A percentile compares a stretch with the other conserved stretches of the same genome.
Conservation (phyloP, 1,140 invertebrate species). For the Zophobas atratus region DNA sequence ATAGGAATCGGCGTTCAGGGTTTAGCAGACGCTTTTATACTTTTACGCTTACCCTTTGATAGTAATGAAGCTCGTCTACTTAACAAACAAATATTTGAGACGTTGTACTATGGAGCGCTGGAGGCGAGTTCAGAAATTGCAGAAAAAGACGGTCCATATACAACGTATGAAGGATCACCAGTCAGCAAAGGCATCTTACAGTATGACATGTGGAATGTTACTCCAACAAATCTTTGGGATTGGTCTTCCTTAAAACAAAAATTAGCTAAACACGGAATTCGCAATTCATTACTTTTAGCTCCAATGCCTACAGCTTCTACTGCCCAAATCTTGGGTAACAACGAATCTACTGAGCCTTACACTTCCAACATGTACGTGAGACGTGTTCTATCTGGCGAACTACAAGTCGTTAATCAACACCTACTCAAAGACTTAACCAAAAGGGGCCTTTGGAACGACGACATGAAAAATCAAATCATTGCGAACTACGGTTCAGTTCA, state of each 20-base stretch:
- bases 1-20: too few species aligned
- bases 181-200: slow-evolving; percentile 97
- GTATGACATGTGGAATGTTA: slow-evolving; percentile 98
- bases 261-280: slow-evolving; percentile 91
- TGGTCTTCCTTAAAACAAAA: slow-evolving; percentile 91
- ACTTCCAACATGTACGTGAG: slow-evolving; percentile 98
- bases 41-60: slow-evolving; percentile 95
- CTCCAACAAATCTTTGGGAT: slow-evolving; percentile 90
- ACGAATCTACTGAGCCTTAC: slow-evolving; percentile 98
- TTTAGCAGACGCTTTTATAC: slow-evolving; percentile 93
- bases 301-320: too few species aligned
- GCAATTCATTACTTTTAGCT: slow-evolving; percentile 88
- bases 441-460: slow-evolving; percentile 91
- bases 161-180: slow-evolving; percentile 92
- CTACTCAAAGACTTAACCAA: slow-evolving; percentile 95
- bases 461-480: slow-evolving; percentile 97
- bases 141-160: slow-evolving; percentile 88
- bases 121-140: slow-evolving; percentile 98
- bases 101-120: slow-evolving; percentile 96
- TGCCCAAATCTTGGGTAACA: slow-evolving; percentile 92
- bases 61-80: slow-evolving; percentile 87
- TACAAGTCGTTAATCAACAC: slow-evolving; percentile 97
- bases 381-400: slow-evolving; percentile 92
- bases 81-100: slow-evolving; percentile 98
- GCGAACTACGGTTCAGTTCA: slow-evolving; percentile 95